Percentiles rank a stretch among this genome's conserved stretches.
phyloP scores from a whole-genome alignment of 2,797 vertebrate genomes.

The Paratrypauchen microcephalus region DNA sequence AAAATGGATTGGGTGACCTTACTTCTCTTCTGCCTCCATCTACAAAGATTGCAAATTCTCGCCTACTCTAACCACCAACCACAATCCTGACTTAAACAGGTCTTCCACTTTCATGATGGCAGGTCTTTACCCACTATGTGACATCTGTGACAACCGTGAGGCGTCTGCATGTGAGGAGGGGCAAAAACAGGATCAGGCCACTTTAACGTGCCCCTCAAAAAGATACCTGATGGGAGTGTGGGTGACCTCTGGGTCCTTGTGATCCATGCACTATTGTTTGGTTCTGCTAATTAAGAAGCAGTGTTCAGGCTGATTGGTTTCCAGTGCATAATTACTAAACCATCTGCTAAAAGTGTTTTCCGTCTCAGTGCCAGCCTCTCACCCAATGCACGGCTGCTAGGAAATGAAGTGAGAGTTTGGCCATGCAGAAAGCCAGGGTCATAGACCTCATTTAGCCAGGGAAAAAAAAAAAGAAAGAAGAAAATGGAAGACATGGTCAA shows the following conservation, averaged over 20 bases:
- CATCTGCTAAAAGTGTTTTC: conserved; percentile 76
- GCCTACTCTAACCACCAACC: conserved; percentile 40
- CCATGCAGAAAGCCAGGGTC: conserved; percentile 67
- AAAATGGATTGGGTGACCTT: conserved; percentile 75
- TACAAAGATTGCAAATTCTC: conserved; percentile 45
- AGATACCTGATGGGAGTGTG: conserved; percentile 56
- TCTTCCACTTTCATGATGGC: conserved; percentile 30
- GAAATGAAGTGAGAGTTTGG: conserved; percentile 53
- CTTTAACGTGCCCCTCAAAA: conserved; percentile 48
- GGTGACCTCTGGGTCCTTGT: conserved; percentile 68
- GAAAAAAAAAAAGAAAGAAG: conserved; percentile 51
- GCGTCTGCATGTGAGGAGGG: conserved; percentile 21
- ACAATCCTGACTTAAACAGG: conserved; percentile 41
- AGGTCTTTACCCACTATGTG: conserved; percentile 44
- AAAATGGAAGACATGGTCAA: conserved; percentile 41
- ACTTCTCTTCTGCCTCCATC: conserved; percentile 49
- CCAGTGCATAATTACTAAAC: conserved; percentile 82
- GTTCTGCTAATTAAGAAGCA: conserved; percentile 81
- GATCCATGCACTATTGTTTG: conserved; percentile 77
- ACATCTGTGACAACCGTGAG: conserved; percentile 50
- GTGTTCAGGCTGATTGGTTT: conserved; percentile 82
- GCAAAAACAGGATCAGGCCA: conserved; percentile 36
- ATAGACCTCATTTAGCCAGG: conserved; percentile 63
- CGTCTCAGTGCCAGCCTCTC: conserved; percentile 63
- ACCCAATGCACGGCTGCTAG: conserved; percentile 49